A percentile compares a stretch with the other conserved stretches of the same genome.
phyloP scores from a whole-genome alignment of 1,140 invertebrate genomes.

The Samia ricini region DNA sequence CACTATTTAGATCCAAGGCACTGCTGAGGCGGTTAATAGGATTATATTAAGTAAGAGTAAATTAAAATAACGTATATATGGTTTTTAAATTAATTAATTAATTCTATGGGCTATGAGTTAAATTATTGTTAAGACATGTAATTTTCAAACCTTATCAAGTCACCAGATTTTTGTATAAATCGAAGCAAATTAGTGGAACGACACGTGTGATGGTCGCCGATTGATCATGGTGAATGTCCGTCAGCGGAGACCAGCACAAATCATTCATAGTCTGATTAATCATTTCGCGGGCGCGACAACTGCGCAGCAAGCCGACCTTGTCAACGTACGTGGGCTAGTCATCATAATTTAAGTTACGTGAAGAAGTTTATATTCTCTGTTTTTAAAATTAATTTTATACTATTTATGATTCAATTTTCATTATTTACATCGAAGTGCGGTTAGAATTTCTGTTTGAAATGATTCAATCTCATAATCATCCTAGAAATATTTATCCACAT shows the following conservation, averaged over 20 bases:
- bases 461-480: too few species aligned
- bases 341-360: conserved; percentile 59
- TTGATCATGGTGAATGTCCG: conserved; percentile 52
- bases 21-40: conserved; percentile 10
- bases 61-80: not conserved
- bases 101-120: not conserved
- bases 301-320: conserved; percentile 68
- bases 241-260: conserved; percentile 47
- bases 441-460: too few species aligned
- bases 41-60: not conserved
- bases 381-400: not conserved
- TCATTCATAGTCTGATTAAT: conserved; percentile 52
- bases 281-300: conserved; percentile 54
- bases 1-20: conserved; percentile 16
- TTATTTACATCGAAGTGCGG: too few species aligned
- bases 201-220: conserved; percentile 30
- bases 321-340: conserved; percentile 54
- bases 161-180: not conserved
- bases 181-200: not conserved
- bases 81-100: not conserved
- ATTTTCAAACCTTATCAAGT: not conserved
- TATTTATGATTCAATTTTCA: too few species aligned
- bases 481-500: too few species aligned
- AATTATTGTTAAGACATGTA: not conserved
- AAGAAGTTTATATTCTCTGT: conserved; percentile 13